Conservation (phyloP, 1,140 invertebrate species). For the Microplitis demolitor region DNA sequence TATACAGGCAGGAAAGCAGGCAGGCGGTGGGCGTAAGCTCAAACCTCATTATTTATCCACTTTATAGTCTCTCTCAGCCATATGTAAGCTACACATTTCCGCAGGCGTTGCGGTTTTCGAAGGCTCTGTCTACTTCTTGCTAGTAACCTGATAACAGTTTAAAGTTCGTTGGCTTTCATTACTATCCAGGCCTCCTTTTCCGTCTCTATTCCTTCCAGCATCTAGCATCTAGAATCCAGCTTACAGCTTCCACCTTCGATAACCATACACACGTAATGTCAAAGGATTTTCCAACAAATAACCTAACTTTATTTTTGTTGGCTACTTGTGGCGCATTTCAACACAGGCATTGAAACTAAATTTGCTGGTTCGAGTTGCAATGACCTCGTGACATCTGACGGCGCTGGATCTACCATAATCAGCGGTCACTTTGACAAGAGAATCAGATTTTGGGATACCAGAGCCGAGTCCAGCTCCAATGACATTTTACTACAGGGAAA, state of each 20-base stretch:
- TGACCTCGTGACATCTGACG: constrained; percentile 89
- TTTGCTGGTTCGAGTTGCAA: constrained; percentile 97
- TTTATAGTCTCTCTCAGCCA: constrained; percentile 37
- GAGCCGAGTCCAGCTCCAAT: constrained; percentile 78
- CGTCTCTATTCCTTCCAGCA: neutral
- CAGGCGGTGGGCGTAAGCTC: constrained; percentile 37
- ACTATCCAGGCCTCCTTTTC: no score
- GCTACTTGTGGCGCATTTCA: neutral
- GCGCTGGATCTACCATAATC: constrained; percentile 89
- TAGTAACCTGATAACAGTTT: constrained; percentile 30
- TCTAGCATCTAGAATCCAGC: no score
- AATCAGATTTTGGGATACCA: constrained; percentile 95
- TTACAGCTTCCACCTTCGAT: no score
- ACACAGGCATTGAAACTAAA: constrained; percentile 88
- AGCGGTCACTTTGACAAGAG: constrained; percentile 97
- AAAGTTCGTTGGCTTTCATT: constrained; percentile 18
- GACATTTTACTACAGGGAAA: constrained; percentile 90
- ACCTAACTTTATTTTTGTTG: constrained; percentile 36
- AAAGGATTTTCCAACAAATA: neutral
- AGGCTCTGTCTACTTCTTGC: constrained; percentile 17
- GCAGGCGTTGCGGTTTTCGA: constrained; percentile 38
- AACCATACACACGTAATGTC: neutral
- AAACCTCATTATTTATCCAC: constrained; percentile 44
- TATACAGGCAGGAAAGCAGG: neutral
- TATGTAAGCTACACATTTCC: constrained; percentile 35